Evolutionary conservation across 2,888 invertebrate genomes (phyloP), one percentile per base, ranked within the genome.

Genomic region (Conomelus anceps): DNA sequence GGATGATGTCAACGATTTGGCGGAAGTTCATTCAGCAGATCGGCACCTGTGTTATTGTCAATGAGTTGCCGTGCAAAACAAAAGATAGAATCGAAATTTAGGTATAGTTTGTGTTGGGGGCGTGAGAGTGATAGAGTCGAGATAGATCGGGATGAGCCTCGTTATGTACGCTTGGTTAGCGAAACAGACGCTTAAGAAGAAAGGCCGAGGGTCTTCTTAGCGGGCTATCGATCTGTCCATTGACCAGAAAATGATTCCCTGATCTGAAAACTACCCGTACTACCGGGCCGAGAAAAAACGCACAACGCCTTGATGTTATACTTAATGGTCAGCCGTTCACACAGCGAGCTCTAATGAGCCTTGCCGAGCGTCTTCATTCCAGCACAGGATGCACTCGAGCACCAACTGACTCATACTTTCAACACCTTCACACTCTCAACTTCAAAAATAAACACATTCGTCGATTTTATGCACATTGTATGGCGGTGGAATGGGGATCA

Each of bases 241-340:
- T 29, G 86, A 86, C 86, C 86, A 86, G 86, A 86, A 86, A 86
- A 86, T 86, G 86, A 86, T 23, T 86, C 86, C 29, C 22, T 86
- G 86, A 86, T 86, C 86, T 23, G 86, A 86, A 86, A 86, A 86
- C 86, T 24, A 86, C 26, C 86, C 86, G 86, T 86, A 86, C 86
- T 86, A 86, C 86, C 86, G 86, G 63, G n/a, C 63, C n/a, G 1
- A 63, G 1, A 34, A 34, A 34, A 34, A 34, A 34, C 34, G 34
- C 13, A 41, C 1, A n/a, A 63, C 63, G 63, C 63, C 63, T 63
- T 63, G 63, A 63, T 63, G 63, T 20, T 63, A 13, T 34, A 34
- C 34, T 34, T 34, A 34, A 34, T n/a, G 63, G 63, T n/a, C 63
- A 63, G 63, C 6, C 63, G 63, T 63, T 63, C 63, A 63, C 63